phyloP scores from a whole-genome alignment of 2,888 invertebrate genomes.

The Sarcophaga rosellei region DNA sequence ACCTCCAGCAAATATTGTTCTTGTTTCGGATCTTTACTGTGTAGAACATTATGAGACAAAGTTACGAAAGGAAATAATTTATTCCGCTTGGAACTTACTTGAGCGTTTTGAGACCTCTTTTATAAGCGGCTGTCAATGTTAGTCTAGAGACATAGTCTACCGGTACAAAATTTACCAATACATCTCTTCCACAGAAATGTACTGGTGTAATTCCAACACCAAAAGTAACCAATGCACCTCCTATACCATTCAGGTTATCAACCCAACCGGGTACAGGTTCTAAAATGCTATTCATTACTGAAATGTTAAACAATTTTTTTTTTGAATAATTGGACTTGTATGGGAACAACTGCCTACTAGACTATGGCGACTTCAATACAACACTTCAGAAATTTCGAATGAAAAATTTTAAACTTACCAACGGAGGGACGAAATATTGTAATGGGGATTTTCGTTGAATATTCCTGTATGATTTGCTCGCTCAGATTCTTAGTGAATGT shows the following conservation, averaged over 20 bases:
- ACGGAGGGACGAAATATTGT: slow-evolving; percentile 90
- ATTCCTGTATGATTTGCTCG: slow-evolving; percentile 88
- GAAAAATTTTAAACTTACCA: slow-evolving; percentile 28
- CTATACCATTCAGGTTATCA: slow-evolving; percentile 96
- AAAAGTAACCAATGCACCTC: slow-evolving; percentile 86
- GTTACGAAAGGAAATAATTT: no score
- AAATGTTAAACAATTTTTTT: not conserved
- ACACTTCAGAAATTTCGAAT: no score
- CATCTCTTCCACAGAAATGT: slow-evolving; percentile 84
- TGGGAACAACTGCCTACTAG: no score
- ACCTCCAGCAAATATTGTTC: slow-evolving; percentile 27
- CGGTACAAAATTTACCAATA: slow-evolving; percentile 89
- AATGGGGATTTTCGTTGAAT: slow-evolving; percentile 85
- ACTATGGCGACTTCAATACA: no score
- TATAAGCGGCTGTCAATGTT: slow-evolving; percentile 87
- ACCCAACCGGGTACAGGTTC: slow-evolving; percentile 92
- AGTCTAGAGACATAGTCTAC: slow-evolving; percentile 90
- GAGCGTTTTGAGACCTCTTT: slow-evolving; percentile 82
- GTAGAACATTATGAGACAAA: no score
- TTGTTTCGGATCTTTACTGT: slow-evolving; percentile 8
- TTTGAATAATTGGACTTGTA: no score
- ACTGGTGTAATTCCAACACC: slow-evolving; percentile 89
- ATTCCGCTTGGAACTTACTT: slow-evolving; percentile 20
- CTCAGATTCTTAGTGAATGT: slow-evolving; percentile 93
- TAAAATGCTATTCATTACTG: slow-evolving; percentile 85